phyloP scores from a whole-genome alignment of 2,797 vertebrate genomes.

The Cetoscarus ocellatus region DNA sequence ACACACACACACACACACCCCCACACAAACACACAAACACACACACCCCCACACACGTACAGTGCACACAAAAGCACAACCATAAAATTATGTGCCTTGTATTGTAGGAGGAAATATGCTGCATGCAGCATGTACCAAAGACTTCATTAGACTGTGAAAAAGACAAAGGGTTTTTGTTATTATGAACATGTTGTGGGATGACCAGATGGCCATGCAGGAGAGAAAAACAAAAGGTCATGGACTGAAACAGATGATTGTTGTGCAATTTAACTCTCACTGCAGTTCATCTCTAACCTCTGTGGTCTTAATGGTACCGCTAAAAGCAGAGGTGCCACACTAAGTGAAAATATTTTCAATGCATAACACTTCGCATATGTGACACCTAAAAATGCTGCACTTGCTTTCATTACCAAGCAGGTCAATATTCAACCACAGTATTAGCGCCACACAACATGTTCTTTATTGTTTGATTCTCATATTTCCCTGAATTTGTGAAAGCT shows the following conservation, averaged over 20 bases:
- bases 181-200: slow-evolving; percentile 55
- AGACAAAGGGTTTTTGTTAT: slow-evolving; percentile 54
- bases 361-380: too few relatives aligned
- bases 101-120: slow-evolving; percentile 32
- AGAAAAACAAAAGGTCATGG: slow-evolving; percentile 25
- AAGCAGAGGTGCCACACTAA: slow-evolving; percentile 4
- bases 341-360: neutral
- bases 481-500: slow-evolving; percentile 44
- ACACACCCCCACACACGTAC: slow-evolving; percentile 5
- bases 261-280: slow-evolving; percentile 6
- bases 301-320: slow-evolving; percentile 19
- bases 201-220: slow-evolving; percentile 27
- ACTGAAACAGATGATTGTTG: slow-evolving; percentile 31
- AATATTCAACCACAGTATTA: slow-evolving; percentile 26
- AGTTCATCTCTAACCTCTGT: slow-evolving; percentile 18
- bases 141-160: slow-evolving; percentile 51
- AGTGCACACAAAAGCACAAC: slow-evolving; percentile 3
- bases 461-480: slow-evolving; percentile 15
- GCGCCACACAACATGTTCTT: slow-evolving; percentile 13
- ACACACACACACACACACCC: neutral
- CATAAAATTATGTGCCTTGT: slow-evolving; percentile 6
- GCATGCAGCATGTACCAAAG: slow-evolving; percentile 71
- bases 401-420: slow-evolving; percentile 43
- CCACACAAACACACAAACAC: slow-evolving; percentile 7
- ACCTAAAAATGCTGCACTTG: slow-evolving; percentile 68